Evolutionary conservation across 1,140 invertebrate genomes (phyloP), one percentile per base, ranked within the genome.

Genomic region (Mesaphorura yosii): DNA sequence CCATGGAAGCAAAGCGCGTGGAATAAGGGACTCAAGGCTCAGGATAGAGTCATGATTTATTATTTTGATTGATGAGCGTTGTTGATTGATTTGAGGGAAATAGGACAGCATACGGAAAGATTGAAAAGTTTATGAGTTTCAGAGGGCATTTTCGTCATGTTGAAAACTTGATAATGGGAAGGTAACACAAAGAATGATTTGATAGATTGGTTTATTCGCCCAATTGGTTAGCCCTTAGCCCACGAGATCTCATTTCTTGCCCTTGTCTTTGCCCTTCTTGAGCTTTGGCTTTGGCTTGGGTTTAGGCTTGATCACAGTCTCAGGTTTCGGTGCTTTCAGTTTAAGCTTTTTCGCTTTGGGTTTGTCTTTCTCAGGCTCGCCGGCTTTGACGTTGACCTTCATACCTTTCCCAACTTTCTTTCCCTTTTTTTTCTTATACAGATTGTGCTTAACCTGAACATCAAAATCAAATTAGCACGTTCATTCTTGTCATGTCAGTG

Each of bases 351-450:
- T 3, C 48, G 17, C 51, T 53, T 53, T 15, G 34, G 17, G 10
- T 51, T 53, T 23, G 39, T 23, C 44, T 48, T 51, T 20, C 53
- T n/a, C n/a, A n/a, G n/a, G n/a, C n/a, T n/a, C n/a, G n/a, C n/a
- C n/a, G n/a, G n/a, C n/a, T n/a, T n/a, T n/a, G n/a, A n/a, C n/a
- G n/a, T n/a, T n/a, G n/a, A n/a, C n/a, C n/a, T n/a, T n/a, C n/a
- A n/a, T n/a, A n/a, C n/a, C n/a, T n/a, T n/a, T n/a, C n/a, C n/a
- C n/a, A n/a, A n/a, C 58, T 51, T 56, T 57, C 51, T 60, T 57
- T 29, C 41, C 42, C 25, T 52, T 48, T 46, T 53, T 59, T 37
- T 53, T 56, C 42, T 60, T 60, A 42, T 60, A 60, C 50, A 60
- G 39, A 39, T 60, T 60, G 31, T 53, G 54, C 20, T 29, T 50